phyloP scores from a whole-genome alignment of 92 coral and sea anemone species.

The Porites cylindrica region DNA sequence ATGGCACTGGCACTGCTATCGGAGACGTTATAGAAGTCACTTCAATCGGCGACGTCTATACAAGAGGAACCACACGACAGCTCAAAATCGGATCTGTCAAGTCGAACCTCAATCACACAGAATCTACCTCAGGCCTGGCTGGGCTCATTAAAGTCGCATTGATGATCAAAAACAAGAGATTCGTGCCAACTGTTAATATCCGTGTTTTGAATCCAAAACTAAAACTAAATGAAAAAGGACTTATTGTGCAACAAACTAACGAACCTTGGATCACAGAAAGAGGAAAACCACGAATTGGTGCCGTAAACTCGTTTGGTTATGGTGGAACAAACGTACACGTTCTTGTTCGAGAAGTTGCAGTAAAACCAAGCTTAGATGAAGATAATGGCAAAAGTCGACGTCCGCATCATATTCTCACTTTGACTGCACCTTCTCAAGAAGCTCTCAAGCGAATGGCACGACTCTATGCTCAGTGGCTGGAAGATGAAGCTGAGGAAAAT shows the following conservation, averaged over 20 bases:
- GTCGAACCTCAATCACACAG: slow-evolving; percentile 91
- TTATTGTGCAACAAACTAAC: slow-evolving; percentile 66
- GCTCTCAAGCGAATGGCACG: slow-evolving; percentile 66
- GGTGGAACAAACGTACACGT: slow-evolving; percentile 92
- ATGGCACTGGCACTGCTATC: slow-evolving; percentile 92
- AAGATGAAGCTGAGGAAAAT: slow-evolving; percentile 52
- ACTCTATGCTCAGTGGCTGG: slow-evolving; percentile 65
- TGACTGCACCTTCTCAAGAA: slow-evolving; percentile 77
- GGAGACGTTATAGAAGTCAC: slow-evolving; percentile 85
- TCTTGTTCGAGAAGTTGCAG: slow-evolving; percentile 66
- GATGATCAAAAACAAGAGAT: slow-evolving; percentile 74
- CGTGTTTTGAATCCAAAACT: slow-evolving; percentile 68
- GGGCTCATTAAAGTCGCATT: slow-evolving; percentile 82
- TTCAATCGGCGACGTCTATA: slow-evolving; percentile 74
- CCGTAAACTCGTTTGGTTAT: slow-evolving; percentile 86
- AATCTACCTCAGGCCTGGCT: slow-evolving; percentile 86
- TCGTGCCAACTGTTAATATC: slow-evolving; percentile 80
- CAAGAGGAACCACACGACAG: slow-evolving; percentile 44
- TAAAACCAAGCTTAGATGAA: neutral
- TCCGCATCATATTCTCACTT: slow-evolving; percentile 47
- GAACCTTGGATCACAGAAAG: slow-evolving; percentile 69
- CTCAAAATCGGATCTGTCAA: slow-evolving; percentile 85
- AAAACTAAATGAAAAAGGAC: slow-evolving; percentile 71
- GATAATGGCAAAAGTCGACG: neutral
- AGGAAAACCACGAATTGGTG: slow-evolving; percentile 78